phyloP scores from a whole-genome alignment of 2,888 invertebrate genomes.

The Tromatobia lineatoria region DNA sequence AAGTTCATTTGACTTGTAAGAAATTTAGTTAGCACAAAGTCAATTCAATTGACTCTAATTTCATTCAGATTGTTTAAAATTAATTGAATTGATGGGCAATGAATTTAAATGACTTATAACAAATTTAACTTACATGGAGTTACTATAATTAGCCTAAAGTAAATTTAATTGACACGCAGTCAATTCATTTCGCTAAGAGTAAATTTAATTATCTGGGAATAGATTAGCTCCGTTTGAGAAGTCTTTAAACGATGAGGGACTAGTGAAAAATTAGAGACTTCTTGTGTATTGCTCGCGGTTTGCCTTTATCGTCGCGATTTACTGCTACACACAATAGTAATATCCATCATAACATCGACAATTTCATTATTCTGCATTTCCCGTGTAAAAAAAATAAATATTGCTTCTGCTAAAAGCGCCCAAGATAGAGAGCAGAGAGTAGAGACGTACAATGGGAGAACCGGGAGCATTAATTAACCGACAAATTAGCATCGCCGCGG shows the following conservation, averaged over 20 bases:
- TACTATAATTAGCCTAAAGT: too few species aligned
- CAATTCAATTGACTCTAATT: not conserved
- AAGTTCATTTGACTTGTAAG: too few species aligned
- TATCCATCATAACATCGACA: not conserved
- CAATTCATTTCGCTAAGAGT: too few species aligned
- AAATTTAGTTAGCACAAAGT: not conserved
- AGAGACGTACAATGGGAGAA: slow-evolving; percentile 78
- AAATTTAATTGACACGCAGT: too few species aligned
- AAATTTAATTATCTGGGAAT: too few species aligned
- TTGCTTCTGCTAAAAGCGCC: slow-evolving; percentile 61
- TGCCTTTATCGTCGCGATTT: not conserved
- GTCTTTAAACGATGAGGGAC: too few species aligned
- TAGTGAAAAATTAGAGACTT: not conserved
- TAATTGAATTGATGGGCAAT: too few species aligned
- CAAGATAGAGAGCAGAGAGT: slow-evolving; percentile 70
- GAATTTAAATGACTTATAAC: too few species aligned
- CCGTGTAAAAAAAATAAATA: slow-evolving; percentile 21
- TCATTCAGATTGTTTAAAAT: too few species aligned
- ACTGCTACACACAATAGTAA: not conserved
- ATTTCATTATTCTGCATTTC: slow-evolving; percentile 28
- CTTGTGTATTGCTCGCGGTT: not conserved
- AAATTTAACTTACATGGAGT: too few species aligned
- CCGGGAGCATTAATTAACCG: slow-evolving; percentile 83
- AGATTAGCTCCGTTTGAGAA: too few species aligned
- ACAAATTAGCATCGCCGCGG: slow-evolving; percentile 82